A percentile compares a stretch with the other conserved stretches of the same genome.
Conservation (phyloP, 2,113 vertebrate genomes). For the Sylvietta virens region DNA sequence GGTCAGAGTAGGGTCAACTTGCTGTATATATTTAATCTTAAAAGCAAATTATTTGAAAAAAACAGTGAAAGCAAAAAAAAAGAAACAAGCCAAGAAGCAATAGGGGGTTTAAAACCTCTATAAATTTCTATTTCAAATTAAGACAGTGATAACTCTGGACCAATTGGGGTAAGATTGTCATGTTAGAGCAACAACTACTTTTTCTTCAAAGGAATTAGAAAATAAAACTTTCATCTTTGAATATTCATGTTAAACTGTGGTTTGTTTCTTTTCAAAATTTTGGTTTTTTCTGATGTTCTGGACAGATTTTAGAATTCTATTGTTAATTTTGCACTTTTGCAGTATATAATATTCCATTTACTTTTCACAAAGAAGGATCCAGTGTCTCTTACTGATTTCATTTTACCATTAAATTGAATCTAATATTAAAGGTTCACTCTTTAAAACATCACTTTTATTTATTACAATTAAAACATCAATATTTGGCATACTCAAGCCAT, state of each 20-base stretch:
- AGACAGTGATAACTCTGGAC: not conserved
- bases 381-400: not conserved
- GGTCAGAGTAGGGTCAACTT: not conserved
- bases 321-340: not conserved
- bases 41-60: not conserved
- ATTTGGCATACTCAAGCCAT: slow-evolving; percentile 36
- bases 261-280: not conserved
- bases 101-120: not conserved
- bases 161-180: not conserved
- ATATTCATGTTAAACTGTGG: not conserved
- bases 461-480: slow-evolving; percentile 61
- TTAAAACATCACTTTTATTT: slow-evolving; percentile 30
- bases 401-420: slow-evolving; percentile 49
- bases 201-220: not conserved
- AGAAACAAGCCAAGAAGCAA: not conserved
- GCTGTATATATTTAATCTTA: not conserved
- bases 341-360: not conserved
- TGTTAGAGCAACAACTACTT: not conserved
- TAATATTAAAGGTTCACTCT: slow-evolving; percentile 9
- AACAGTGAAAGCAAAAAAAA: not conserved
- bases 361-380: not conserved
- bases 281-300: not conserved
- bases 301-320: not conserved
- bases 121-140: not conserved
- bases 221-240: not conserved